Evolutionary conservation across 1,140 invertebrate species (phyloP).

Genomic region (Drosophila equinoxialis): DNA sequence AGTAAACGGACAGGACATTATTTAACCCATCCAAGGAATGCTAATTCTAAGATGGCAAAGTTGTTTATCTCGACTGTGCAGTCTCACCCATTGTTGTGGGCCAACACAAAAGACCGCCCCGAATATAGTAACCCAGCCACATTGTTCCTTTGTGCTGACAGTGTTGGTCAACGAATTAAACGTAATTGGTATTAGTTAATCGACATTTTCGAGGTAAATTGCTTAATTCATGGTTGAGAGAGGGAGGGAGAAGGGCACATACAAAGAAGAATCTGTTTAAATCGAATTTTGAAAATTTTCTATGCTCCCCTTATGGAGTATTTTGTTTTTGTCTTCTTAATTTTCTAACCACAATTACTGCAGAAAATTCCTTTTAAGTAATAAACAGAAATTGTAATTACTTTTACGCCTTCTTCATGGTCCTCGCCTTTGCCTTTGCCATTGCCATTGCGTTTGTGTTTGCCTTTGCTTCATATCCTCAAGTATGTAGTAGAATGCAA

Average conservation of each 20-base stretch:
- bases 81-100: no score
- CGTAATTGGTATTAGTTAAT: constrained; percentile 12
- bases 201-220: constrained; percentile 10
- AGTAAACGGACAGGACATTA: no score
- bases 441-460: no score
- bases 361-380: constrained; percentile 16
- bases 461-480: neutral
- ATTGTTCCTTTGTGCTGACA: neutral
- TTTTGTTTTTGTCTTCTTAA: neutral
- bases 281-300: neutral
- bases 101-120: no score
- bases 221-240: neutral
- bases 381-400: constrained; percentile 21
- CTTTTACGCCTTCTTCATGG: constrained; percentile 13
- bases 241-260: neutral
- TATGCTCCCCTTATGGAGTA: neutral
- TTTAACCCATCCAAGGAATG: no score
- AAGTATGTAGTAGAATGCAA: constrained; percentile 35
- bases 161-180: constrained; percentile 14
- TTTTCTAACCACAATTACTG: constrained; percentile 11
- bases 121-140: no score
- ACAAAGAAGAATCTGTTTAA: constrained; percentile 1
- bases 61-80: no score
- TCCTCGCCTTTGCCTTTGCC: neutral
- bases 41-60: no score